Evolutionary conservation across 2,113 vertebrate species (phyloP).

Genomic region (Melierax canorus): DNA sequence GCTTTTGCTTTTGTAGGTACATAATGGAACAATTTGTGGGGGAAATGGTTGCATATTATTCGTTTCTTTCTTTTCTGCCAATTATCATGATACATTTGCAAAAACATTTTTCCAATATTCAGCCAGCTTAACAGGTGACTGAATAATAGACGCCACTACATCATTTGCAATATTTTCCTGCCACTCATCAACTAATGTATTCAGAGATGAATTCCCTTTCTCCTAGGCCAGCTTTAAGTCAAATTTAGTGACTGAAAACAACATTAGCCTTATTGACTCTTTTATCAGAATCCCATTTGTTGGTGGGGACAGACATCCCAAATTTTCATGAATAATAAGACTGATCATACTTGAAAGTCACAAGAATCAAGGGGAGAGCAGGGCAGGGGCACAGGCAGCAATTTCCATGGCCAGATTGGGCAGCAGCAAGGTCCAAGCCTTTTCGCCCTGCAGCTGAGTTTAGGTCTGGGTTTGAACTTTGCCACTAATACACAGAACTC

Average conservation of each 20-base stretch:
- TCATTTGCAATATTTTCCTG: slow-evolving; percentile 38
- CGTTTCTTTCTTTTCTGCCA: not conserved
- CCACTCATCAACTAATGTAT: slow-evolving; percentile 41
- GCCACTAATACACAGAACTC: not conserved
- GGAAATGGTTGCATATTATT: not conserved
- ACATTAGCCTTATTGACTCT: slow-evolving; percentile 28
- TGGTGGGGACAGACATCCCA: not conserved
- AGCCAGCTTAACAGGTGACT: slow-evolving; percentile 20
- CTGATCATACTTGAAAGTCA: slow-evolving; percentile 20
- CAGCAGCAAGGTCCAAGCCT: not conserved
- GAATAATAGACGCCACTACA: not conserved
- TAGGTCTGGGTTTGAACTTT: not conserved
- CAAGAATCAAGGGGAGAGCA: not conserved
- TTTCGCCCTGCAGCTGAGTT: not conserved
- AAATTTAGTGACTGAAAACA: slow-evolving; percentile 44
- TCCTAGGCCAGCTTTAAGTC: slow-evolving; percentile 6
- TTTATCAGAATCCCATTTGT: not conserved
- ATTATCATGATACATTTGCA: not conserved
- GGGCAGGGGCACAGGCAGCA: not conserved
- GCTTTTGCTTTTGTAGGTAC: not conserved
- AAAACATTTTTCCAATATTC: not conserved
- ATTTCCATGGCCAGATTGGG: not conserved
- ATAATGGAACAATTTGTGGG: not conserved
- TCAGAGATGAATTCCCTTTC: not conserved
- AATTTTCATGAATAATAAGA: not conserved